Evolutionary conservation across 2,797 vertebrate species (phyloP), one percentile per base, ranked within the genome.

Genomic region (Pseudochromis fuscus): DNA sequence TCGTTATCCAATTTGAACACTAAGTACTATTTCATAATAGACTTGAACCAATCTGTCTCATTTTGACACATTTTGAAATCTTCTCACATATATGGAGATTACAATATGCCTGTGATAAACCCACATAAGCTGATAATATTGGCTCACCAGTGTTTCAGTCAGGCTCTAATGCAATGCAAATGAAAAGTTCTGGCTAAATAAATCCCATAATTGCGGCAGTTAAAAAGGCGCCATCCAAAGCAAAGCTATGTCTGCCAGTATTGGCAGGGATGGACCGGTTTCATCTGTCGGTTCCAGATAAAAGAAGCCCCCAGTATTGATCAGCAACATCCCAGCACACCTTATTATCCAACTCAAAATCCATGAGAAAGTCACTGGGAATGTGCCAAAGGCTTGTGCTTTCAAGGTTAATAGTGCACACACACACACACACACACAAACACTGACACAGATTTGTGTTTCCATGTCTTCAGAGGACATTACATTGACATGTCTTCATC

Each of bases 341-440:
- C 68, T 80, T 85, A 87, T 85, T 87, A 87, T 82, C 71, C 75
- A 69, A 71, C 65, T 81, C 56, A 53, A 77, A 85, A 89, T 83
- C 87, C 82, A 88, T 16, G 56, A 75, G 56, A 51, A 80, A 80
- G 65, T 88, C 79, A 73, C 75, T 75, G 68, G 53, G 62, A 77
- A 64, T 8, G 16, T 55, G 68, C 75, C 75, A 80, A 74, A 74
- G 55, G 72, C 69, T 68, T 33, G 13, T 40, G 72, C 49, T 57
- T 75, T 90, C 81, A 89, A 84, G 82, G 84, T 85, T 83, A 84
- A 18, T 42, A 19, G n/a, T 5, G 7, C 11, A 27, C 27, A 48
- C 46, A 45, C 35, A 48, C 7, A 40, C 48, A 38, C 27, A 44
- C 15, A 30, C 11, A 55, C 45, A 24, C 18, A 37, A 25, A 15